Base-by-base conservation (phyloP, 2,113 vertebrate genomes). In the Pyxicephalus adspersus region DNA sequence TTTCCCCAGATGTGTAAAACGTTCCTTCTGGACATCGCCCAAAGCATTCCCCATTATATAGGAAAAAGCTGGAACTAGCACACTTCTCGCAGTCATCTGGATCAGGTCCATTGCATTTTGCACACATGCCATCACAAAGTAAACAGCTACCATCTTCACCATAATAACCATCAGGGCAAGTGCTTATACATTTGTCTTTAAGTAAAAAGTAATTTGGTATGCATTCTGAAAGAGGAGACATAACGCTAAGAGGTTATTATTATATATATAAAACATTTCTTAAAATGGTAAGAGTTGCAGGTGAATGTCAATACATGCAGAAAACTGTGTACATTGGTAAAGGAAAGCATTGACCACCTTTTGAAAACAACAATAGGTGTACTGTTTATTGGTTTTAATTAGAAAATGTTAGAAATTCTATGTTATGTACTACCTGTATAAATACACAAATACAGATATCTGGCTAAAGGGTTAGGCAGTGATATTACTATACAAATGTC, bases 71-170 rank as follows among this genome's bases (percentile, higher is more conserved):
- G 0, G 2, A 0, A 17, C 81, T 22, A 2, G 16, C 0, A 54
- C 98, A 99, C 31, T n/a, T 20, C 11, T 72, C 81, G n/a, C 98
- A 98, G 89, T 98, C 94, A 0, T 96, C 91, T 0, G 54, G 67
- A 5, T 89, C 86, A 0, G 95, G 96, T 4, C 97, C 96, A 0
- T 84, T 90, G 84, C 97, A 98, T 0, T 90, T 83, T 51, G 83
- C 84, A 75, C 97, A 98, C 5, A 91, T 75, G 0, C 63, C 5
- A 5, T 98, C 92, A 84, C 97, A 99, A 20, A 58, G 83, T 68
- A 91, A 68, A 63, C 97, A 99, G 67, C 86, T 88, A 51, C 64
- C 38, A 0, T 85, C 61, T 20, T 89, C 91, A 2, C 84, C 66
- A 0, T 93, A 97, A 88, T 89, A 96, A 1, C 87, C 86, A 0